Conservation (phyloP, 2,113 vertebrate genomes). For the Mormoops blainvillei region DNA sequence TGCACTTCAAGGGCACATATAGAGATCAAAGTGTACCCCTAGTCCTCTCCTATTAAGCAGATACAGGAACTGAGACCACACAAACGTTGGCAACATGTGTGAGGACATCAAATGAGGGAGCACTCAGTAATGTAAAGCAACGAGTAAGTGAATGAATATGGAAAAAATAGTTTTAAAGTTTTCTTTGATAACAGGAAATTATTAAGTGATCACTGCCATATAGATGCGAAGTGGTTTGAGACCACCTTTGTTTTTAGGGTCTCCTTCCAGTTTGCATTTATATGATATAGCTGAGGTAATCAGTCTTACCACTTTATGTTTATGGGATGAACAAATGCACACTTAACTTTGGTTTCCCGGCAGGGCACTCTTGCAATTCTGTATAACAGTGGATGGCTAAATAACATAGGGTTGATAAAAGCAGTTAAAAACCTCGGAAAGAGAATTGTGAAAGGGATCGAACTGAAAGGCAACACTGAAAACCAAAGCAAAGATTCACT, state of each 20-base stretch:
- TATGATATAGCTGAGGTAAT: not conserved
- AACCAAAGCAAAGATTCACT: slow-evolving; percentile 4
- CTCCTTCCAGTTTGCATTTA: slow-evolving; percentile 30
- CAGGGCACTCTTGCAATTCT: not conserved
- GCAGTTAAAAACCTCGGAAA: not conserved
- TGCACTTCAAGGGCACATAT: not conserved
- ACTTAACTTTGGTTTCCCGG: not conserved
- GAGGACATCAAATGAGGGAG: not conserved
- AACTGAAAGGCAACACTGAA: not conserved
- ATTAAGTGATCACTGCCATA: not conserved
- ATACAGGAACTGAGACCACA: not conserved
- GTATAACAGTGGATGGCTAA: not conserved
- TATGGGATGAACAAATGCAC: not conserved
- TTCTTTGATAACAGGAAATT: not conserved
- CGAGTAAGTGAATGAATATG: not conserved
- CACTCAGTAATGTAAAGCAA: not conserved
- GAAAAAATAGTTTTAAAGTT: not conserved
- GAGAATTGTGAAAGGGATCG: not conserved
- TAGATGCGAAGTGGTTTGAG: not conserved
- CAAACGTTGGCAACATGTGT: not conserved
- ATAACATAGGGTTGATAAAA: not conserved
- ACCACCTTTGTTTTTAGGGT: not conserved
- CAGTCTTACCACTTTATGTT: not conserved
- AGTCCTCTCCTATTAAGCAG: not conserved
- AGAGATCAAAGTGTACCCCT: not conserved